phyloP scores from a whole-genome alignment of 2,888 invertebrate genomes.

The Cynaeus angustus region DNA sequence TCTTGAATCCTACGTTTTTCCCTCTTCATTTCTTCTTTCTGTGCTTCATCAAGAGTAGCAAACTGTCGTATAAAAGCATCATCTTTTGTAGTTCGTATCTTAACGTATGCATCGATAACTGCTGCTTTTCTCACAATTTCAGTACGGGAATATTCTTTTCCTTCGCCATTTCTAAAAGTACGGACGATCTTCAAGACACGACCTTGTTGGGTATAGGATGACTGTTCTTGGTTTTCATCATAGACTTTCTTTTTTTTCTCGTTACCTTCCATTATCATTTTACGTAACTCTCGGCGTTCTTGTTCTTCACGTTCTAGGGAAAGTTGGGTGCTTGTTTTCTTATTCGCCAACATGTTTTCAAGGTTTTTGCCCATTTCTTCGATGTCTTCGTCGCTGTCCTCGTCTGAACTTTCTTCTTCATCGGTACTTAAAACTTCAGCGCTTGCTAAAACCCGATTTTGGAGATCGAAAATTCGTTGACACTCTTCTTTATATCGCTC shows the following conservation, averaged over 20 bases:
- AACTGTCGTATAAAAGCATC: constrained; percentile 94
- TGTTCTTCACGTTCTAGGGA: constrained; percentile 96
- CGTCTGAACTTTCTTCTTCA: constrained; percentile 95
- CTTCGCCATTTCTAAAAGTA: constrained; percentile 91
- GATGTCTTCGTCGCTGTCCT: constrained; percentile 95
- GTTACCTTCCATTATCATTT: constrained; percentile 90
- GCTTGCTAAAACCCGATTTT: constrained; percentile 95
- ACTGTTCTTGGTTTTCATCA: constrained; percentile 75
- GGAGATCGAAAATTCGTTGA: constrained; percentile 97
- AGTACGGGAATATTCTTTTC: constrained; percentile 91
- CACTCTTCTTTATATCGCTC: constrained; percentile 99
- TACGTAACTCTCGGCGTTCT: constrained; percentile 93
- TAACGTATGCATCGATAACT: constrained; percentile 97
- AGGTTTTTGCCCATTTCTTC: constrained; percentile 98
- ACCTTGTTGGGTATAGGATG: constrained; percentile 71
- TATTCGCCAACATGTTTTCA: constrained; percentile 97
- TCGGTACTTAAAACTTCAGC: constrained; percentile 96
- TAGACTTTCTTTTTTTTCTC: constrained; percentile 74
- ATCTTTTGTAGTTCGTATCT: constrained; percentile 97
- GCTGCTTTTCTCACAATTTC: constrained; percentile 95
- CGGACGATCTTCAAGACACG: constrained; percentile 93
- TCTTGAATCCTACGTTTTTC: constrained; percentile 97
- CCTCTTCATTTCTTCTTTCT: constrained; percentile 98
- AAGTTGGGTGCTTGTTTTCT: constrained; percentile 94
- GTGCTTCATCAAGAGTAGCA: constrained; percentile 95